Evolutionary conservation across 2,888 invertebrate species (phyloP).

Genomic region (Stenchaetothrips biformis): DNA sequence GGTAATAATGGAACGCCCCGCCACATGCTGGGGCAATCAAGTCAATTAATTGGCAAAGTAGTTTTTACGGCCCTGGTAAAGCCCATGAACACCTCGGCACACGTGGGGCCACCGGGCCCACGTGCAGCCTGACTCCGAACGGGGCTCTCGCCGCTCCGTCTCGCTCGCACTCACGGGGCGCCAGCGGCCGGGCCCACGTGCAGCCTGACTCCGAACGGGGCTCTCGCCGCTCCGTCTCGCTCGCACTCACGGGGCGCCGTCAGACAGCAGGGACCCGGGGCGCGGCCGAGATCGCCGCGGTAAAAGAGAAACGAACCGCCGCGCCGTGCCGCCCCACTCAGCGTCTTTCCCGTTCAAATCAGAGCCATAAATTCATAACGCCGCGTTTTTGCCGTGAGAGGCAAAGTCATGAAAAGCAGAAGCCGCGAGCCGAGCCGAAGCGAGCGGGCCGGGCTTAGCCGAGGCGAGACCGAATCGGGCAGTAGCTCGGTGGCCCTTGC

Average conservation of each 20-base stretch:
- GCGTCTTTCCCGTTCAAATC: constrained; percentile 16
- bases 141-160: too few relatives aligned
- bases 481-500: too few relatives aligned
- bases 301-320: too few relatives aligned
- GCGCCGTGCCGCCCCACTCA: background rate
- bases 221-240: too few relatives aligned
- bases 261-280: too few relatives aligned
- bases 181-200: too few relatives aligned
- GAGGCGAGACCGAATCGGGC: too few relatives aligned
- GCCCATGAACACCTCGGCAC: background rate
- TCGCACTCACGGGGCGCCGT: background rate
- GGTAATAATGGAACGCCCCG: background rate
- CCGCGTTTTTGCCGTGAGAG: constrained; percentile 10
- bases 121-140: too few relatives aligned
- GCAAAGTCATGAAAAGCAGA: constrained; percentile 6
- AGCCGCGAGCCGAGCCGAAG: constrained; percentile 8
- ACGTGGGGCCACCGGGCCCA: too few relatives aligned
- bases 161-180: background rate
- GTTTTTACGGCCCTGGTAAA: background rate
- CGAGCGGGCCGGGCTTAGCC: background rate
- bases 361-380: constrained; percentile 23
- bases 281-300: too few relatives aligned
- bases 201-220: too few relatives aligned
- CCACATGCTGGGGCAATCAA: background rate
- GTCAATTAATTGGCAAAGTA: constrained; percentile 8